Percentiles rank a stretch among this genome's conserved stretches.
Evolutionary conservation across 1,140 invertebrate species (phyloP).

Genomic region (Heliothis subflexa): DNA sequence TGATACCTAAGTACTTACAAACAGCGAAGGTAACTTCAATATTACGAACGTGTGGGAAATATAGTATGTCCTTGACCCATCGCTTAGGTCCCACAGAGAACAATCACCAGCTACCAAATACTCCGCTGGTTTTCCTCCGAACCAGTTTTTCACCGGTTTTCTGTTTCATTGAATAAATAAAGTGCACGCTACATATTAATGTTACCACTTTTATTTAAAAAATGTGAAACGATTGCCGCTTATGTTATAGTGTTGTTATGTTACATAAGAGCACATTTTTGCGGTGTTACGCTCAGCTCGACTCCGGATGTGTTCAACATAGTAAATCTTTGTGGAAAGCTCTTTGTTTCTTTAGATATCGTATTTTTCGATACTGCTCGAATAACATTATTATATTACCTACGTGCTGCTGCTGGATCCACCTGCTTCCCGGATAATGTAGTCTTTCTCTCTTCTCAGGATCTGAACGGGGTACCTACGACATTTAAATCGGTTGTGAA

Average conservation of each 20-base stretch:
- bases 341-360: neutral
- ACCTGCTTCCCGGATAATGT: too few relatives aligned
- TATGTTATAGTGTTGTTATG: constrained; percentile 5
- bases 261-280: constrained; percentile 11
- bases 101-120: constrained; percentile 59
- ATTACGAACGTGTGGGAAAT: constrained; percentile 41
- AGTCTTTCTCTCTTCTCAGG: neutral
- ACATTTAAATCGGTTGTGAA: neutral
- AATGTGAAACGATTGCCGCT: constrained; percentile 23
- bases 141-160: constrained; percentile 51
- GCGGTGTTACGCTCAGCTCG: neutral
- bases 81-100: constrained; percentile 42
- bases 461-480: neutral
- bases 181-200: constrained; percentile 10
- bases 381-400: too few relatives aligned
- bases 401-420: too few relatives aligned
- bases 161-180: constrained; percentile 36
- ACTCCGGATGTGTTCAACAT: constrained; percentile 6
- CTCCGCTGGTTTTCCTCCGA: constrained; percentile 43
- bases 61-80: constrained; percentile 37
- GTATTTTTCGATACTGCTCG: too few relatives aligned
- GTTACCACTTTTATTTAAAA: constrained; percentile 30
- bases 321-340: neutral
- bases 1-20: neutral
- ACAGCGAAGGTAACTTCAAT: neutral